Base-by-base conservation (phyloP, 2,888 invertebrate species). In the Nomada flava region DNA sequence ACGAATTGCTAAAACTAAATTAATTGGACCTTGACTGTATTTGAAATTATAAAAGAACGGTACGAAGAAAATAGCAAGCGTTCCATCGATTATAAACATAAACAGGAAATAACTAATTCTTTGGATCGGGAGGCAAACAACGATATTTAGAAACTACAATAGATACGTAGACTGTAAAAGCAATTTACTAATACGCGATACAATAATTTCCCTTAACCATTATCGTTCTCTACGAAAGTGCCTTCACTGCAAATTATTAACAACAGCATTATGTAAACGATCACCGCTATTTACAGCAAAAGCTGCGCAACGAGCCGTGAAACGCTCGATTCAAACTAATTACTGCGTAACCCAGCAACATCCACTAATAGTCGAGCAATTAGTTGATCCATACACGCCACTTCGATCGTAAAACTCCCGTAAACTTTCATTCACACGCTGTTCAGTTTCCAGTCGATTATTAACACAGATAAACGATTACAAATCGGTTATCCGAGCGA, bases 401-500 rank as follows among this genome's bases (percentile, higher is more conserved):
- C 53, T 57, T 67, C 64, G 62, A 64, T 65, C 57, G 59, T 44
- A 60, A 44, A 57, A 83, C 72, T 60, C 55, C 7, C 63, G 50
- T 63, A 29, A 74, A 59, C 72, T 79, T 62, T 55, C 62, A 62
- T 70, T 68, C 78, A 70, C 76, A 52, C 18, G 23, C 62, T 15
- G 42, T 68, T 59, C 15, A 18, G 11, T 26, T 68, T 71, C 76
- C 70, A 71, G 23, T 53, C 23, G 52, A 70, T 75, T 83, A 88
- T 91, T 86, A 89, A 77, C 84, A 83, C 86, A 87, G 87, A 91
- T 90, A 88, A 85, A 88, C 75, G 83, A 81, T 75, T 82, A 84
- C 76, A 85, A 81, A 86, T 86, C 85, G 82, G 63, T 59, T 76
- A 57, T 64, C 78, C 75, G 65, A 57, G 59, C 69, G 76, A 18